These are phyloP conservation scores for Marmota monax DNA, from an alignment of 2,113 vertebrate genomes.

Conservation along the genomic window DNA sequence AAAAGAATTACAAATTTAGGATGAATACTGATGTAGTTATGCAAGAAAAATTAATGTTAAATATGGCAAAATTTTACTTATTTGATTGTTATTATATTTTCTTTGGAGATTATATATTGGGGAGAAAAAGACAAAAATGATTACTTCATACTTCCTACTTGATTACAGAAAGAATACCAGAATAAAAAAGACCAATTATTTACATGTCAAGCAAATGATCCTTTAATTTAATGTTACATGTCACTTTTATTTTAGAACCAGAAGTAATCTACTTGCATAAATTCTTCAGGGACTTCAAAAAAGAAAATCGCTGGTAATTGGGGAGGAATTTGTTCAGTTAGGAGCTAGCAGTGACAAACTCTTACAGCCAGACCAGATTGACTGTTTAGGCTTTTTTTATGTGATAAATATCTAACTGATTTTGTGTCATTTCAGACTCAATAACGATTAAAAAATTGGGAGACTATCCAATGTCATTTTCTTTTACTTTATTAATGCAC, in stretches of 20 bases:
- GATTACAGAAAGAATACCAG: background rate
- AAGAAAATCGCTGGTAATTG: conserved; percentile 30
- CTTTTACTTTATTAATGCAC: background rate
- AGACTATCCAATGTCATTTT: conserved; percentile 32
- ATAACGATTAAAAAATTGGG: background rate
- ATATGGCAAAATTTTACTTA: background rate
- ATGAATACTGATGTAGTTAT: background rate
- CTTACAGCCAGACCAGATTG: background rate
- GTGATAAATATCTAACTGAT: background rate
- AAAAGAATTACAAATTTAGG: background rate
- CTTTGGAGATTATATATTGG: conserved; percentile 16
- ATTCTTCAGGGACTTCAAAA: background rate
- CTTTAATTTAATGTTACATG: conserved; percentile 36
- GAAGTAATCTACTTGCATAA: background rate
- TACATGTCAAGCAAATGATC: background rate
- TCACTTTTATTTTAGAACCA: conserved; percentile 41
- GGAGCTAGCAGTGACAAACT: background rate
- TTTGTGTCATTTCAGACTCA: background rate
- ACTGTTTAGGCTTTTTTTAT: background rate
- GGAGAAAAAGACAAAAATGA: background rate
- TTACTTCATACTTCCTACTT: background rate
- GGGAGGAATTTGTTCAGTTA: conserved; percentile 2
- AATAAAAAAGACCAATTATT: conserved; percentile 9
- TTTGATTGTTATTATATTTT: background rate
- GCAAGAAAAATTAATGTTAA: conserved; percentile 1